Evolutionary conservation across 2,888 invertebrate genomes (phyloP), one percentile per base, ranked within the genome.

Genomic region (Pimpla rufipes): DNA sequence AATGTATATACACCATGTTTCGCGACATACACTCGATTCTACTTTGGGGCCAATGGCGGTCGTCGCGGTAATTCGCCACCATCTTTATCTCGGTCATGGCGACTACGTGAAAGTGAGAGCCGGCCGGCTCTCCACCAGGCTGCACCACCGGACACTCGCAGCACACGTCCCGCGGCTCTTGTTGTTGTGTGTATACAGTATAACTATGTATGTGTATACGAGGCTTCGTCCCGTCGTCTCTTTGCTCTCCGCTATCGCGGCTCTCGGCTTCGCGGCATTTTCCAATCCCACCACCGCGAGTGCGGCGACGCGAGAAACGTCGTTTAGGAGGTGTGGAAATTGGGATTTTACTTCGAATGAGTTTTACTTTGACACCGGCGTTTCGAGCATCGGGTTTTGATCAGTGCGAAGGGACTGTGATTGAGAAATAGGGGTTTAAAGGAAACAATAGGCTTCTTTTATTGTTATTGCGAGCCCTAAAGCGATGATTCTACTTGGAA

Each of bases 1-100:
- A 55, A 21, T 59, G 42, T 45, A 52, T 37, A 23, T 40, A 18
- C 10, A 37, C 50, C 23, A 37, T 45, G 29, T 67, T 68, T 52
- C 37, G 68, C 23, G n/a, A 71, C 37, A 37, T 55, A 50, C 42
- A 77, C 50, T 71, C 67, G 67, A 62, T 73, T 67, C 73, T 57
- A 68, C 67, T 64, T 80, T 29, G 45, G 67, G 67, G 57, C 62
- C 85, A 79, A 83, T 84, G 86, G 86, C 84, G 83, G 85, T 79
- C 37, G 59, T 59, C 59, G 59, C n/a, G 85, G 88, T 86, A 85
- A 87, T 87, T 81, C 88, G 87, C 90, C 90, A 90, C 90, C 91
- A 90, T 91, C 89, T 90, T 90, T 91, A 92, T 92, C 91, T 92
- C 92, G 92, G 92, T 92, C 92, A 92, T 91, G 92, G 92, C 88